Base-by-base conservation (phyloP, 1,140 invertebrate genomes). In the Phenacoccus solenopsis region DNA sequence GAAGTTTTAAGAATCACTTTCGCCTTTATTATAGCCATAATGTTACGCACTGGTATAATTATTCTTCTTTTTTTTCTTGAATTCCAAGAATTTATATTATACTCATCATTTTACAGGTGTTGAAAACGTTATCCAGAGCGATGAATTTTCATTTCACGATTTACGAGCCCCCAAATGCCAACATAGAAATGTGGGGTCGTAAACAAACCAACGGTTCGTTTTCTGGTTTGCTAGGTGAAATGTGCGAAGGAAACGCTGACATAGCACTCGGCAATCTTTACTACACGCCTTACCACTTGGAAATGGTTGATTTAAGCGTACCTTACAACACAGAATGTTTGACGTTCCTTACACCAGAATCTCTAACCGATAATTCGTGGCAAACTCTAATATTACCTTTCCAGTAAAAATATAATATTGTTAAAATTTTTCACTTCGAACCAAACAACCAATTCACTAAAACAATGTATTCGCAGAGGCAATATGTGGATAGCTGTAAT, bases 311-410 rank as follows among this genome's bases (percentile, higher is more conserved):
- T 76, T 78, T 93, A 27, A 89, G 86, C n/a, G 82, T 85, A 56
- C 88, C 90, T 0, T 91, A 93, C 69, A 88, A 85, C 67, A 85
- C 87, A 0, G 86, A 91, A 75, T 93, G 90, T 75, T 82, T 91
- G 64, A 91, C 90, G 0, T 93, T 93, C 75, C 75, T 93, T 1
- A 91, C 90, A 5, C 88, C 90, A 0, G 88, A 91, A 80, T 85
- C 89, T 25, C 78, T 87, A 25, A 84, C 84, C 21, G 86, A 91
- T 78, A 89, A 90, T 75, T 88, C 88, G 4, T 93, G 90, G 89
- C 87, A 89, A 77, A 88, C 90, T 3, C 79, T 93, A 5, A 87
- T 91, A 73, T 76, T 89, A 69, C 90, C 91, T 0, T 92, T 93
- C 72, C 87, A 83, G 86, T 88, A 49, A 49, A n/a, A 49, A n/a